Evolutionary conservation across 2,888 invertebrate species (phyloP).

Genomic region (Sturmia bella): DNA sequence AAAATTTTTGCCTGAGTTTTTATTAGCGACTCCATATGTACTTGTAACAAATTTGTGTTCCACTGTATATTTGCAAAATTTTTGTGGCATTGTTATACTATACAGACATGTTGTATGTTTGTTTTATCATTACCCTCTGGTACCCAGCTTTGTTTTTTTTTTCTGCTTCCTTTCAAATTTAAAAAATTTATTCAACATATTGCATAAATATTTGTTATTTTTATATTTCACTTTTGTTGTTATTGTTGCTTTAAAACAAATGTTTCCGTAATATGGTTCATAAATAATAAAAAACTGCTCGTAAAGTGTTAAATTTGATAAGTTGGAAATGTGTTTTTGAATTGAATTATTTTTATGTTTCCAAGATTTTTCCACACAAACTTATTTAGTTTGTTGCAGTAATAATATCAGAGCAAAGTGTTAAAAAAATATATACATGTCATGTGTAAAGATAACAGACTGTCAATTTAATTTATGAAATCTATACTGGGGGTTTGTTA

Average conservation of each 20-base stretch:
- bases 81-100: slow-evolving; percentile 22
- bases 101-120: slow-evolving; percentile 35
- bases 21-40: too few species aligned
- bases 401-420: too few species aligned
- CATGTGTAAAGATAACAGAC: slow-evolving; percentile 41
- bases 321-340: slow-evolving; percentile 22
- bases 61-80: too few species aligned
- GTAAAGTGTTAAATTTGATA: slow-evolving; percentile 58
- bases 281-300: slow-evolving; percentile 53
- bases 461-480: slow-evolving; percentile 51
- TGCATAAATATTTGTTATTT: slow-evolving; percentile 18
- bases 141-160: slow-evolving; percentile 19
- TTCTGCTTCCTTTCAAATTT: slow-evolving; percentile 26
- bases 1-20: too few species aligned
- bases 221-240: background rate
- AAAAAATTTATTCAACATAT: slow-evolving; percentile 31
- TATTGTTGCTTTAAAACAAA: slow-evolving; percentile 35
- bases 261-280: slow-evolving; percentile 57
- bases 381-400: background rate
- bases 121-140: slow-evolving; percentile 62
- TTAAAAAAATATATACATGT: slow-evolving; percentile 2
- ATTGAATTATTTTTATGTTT: background rate
- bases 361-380: background rate
- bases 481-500: background rate
- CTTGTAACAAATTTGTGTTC: too few species aligned